Evolutionary conservation across 1,140 invertebrate genomes (phyloP).

Genomic region (Hylyphantes graminicola): DNA sequence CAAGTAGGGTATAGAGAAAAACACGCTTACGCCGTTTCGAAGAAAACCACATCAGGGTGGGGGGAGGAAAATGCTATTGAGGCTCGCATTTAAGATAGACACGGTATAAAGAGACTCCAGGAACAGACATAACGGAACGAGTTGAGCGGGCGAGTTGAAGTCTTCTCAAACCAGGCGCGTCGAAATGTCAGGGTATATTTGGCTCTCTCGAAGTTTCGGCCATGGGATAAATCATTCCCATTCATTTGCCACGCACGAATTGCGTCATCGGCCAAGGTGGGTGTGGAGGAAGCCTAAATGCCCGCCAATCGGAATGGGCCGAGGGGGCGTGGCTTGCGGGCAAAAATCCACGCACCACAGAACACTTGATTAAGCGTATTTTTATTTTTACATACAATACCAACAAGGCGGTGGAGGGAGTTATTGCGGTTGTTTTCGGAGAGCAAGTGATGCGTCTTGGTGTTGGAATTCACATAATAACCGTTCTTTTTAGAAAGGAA

Average conservation of each 20-base stretch:
- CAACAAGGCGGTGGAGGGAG: background rate
- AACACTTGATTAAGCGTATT: constrained; percentile 54
- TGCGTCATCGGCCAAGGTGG: constrained; percentile 48
- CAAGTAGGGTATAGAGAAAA: too few species aligned
- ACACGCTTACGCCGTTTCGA: too few species aligned
- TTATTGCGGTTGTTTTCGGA: too few species aligned
- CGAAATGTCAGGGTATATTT: constrained; percentile 58
- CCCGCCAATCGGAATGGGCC: constrained; percentile 39
- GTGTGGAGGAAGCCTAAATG: constrained; percentile 41
- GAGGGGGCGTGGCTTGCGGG: constrained; percentile 28
- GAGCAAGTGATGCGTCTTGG: too few species aligned
- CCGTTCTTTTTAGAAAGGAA: too few species aligned
- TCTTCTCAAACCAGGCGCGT: constrained; percentile 15
- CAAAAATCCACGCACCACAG: constrained; percentile 53
- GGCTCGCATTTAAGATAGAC: too few species aligned
- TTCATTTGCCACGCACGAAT: constrained; percentile 53
- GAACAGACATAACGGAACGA: background rate
- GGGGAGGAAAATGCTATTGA: background rate
- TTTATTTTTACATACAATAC: constrained; percentile 30
- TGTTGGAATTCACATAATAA: too few species aligned
- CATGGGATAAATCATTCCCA: constrained; percentile 52
- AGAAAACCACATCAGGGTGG: too few species aligned
- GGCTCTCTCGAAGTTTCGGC: constrained; percentile 6
- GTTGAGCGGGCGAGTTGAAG: background rate
- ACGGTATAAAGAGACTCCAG: too few species aligned